Percentiles rank a stretch among this genome's conserved stretches.
Conservation (phyloP, 2,888 invertebrate genomes). For the Scaptomyza caliginosa region DNA sequence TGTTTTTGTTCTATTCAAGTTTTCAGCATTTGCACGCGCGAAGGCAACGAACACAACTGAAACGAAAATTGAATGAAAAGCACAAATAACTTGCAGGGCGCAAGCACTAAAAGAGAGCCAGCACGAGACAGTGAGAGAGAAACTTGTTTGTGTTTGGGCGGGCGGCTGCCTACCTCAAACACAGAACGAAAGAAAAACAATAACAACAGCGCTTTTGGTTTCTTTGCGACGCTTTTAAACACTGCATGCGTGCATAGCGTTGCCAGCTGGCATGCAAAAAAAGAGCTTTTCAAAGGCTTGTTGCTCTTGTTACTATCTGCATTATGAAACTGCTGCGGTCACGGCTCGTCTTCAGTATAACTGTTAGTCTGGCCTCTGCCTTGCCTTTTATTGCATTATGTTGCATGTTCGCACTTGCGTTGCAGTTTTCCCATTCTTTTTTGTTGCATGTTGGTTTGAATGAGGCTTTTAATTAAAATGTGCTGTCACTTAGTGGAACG, state of each 20-base stretch:
- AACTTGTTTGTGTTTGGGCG: slow-evolving; percentile 66
- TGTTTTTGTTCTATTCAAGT: slow-evolving; percentile 8
- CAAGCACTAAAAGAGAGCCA: slow-evolving; percentile 1
- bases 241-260: slow-evolving; percentile 30
- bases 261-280: slow-evolving; percentile 33
- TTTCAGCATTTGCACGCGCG: slow-evolving; percentile 72
- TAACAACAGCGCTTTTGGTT: slow-evolving; percentile 19
- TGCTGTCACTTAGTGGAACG: slow-evolving; percentile 55
- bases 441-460: slow-evolving; percentile 55
- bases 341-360: neutral
- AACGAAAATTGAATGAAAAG: slow-evolving; percentile 74
- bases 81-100: slow-evolving; percentile 46
- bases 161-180: slow-evolving; percentile 36
- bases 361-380: neutral
- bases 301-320: slow-evolving; percentile 57
- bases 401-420: slow-evolving; percentile 15
- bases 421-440: slow-evolving; percentile 1
- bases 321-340: slow-evolving; percentile 35
- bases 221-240: slow-evolving; percentile 33
- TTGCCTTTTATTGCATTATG: slow-evolving; percentile 6
- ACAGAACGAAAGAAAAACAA: slow-evolving; percentile 25
- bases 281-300: slow-evolving; percentile 59
- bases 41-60: slow-evolving; percentile 74
- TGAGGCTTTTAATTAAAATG: slow-evolving; percentile 62
- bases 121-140: slow-evolving; percentile 17